These are phyloP conservation scores for Leptodactylus fallax DNA, from an alignment of 2,797 vertebrate genomes.

Conservation along the genomic window DNA sequence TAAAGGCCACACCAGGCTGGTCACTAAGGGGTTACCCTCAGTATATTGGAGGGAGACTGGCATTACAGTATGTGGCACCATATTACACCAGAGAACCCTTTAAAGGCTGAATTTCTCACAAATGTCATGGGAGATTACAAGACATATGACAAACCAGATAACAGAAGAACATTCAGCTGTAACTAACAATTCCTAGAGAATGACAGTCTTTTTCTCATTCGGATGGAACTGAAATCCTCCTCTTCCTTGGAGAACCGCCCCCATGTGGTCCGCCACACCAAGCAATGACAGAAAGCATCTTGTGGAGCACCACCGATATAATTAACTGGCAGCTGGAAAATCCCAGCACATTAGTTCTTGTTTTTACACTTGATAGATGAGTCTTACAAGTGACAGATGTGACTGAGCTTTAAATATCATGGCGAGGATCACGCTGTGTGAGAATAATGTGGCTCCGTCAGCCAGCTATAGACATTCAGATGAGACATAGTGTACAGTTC, in stretches of 20 bases:
- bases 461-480: neutral
- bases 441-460: neutral
- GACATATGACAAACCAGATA: neutral
- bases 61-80: neutral
- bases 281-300: slow-evolving; percentile 18
- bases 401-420: slow-evolving; percentile 28
- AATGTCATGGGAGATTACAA: neutral
- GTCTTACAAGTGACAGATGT: slow-evolving; percentile 25
- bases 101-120: too few species aligned
- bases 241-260: neutral
- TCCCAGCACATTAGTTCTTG: neutral
- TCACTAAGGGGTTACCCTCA: neutral
- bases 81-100: neutral
- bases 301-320: neutral
- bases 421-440: neutral
- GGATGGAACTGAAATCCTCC: neutral
- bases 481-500: neutral
- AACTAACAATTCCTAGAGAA: neutral
- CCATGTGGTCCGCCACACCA: neutral
- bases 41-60: neutral
- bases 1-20: too few species aligned
- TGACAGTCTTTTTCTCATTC: slow-evolving; percentile 2
- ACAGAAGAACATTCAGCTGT: neutral
- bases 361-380: slow-evolving; percentile 22
- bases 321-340: slow-evolving; percentile 36